A percentile compares a stretch with the other conserved stretches of the same genome.
Evolutionary conservation across 2,113 vertebrate species (phyloP).

Genomic region (Psettodes erumei): DNA sequence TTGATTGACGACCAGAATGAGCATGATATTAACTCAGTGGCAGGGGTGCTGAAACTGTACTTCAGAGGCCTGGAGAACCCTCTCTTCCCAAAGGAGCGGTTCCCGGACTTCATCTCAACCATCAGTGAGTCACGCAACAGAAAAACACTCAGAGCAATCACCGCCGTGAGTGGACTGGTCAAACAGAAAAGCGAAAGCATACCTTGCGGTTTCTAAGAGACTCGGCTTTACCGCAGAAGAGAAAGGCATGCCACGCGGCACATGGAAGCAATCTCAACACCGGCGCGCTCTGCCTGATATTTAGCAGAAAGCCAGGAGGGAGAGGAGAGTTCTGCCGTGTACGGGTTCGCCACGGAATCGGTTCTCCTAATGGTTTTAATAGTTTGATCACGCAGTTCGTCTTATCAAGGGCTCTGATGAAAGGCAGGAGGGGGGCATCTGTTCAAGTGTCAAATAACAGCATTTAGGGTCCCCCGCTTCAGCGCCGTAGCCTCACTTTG

Average conservation of each 20-base stretch:
- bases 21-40: constrained; percentile 97
- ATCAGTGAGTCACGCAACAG: constrained; percentile 90
- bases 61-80: constrained; percentile 98
- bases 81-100: constrained; percentile 97
- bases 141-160: constrained; percentile 9
- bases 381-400: constrained; percentile 43
- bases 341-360: constrained; percentile 45
- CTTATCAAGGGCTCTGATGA: constrained; percentile 26
- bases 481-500: not conserved
- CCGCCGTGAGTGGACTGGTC: not conserved
- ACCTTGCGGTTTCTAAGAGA: constrained; percentile 8
- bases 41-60: constrained; percentile 97
- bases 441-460: constrained; percentile 38
- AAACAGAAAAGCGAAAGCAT: constrained; percentile 15
- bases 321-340: constrained; percentile 41
- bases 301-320: constrained; percentile 53
- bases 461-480: constrained; percentile 11
- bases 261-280: constrained; percentile 70
- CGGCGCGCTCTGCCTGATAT: constrained; percentile 31
- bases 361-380: constrained; percentile 47
- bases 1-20: constrained; percentile 95
- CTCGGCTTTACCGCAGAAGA: constrained; percentile 20
- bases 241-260: constrained; percentile 41
- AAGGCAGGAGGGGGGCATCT: constrained; percentile 24
- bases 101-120: constrained; percentile 97